Percentiles rank a stretch among this genome's conserved stretches.
phyloP scores from a whole-genome alignment of 1,140 invertebrate species.

The Tribolium castaneum region DNA sequence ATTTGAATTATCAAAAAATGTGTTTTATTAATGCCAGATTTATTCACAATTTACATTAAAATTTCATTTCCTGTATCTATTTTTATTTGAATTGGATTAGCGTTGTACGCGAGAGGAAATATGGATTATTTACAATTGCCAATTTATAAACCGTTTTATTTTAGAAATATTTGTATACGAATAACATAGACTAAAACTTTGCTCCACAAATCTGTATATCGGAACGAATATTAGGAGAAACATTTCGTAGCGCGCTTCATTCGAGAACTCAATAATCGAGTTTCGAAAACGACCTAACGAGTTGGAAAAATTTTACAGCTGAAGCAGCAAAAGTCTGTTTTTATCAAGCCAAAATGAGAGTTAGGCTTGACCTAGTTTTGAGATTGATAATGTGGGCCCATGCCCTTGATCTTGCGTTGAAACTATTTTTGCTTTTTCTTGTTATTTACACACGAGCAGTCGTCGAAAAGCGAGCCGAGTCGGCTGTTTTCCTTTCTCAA shows the following conservation, averaged over 20 bases:
- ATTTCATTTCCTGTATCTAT: not conserved
- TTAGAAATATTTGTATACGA: too few species aligned
- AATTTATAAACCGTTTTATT: not conserved
- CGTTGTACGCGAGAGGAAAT: not conserved
- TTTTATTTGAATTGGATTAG: not conserved
- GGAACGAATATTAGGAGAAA: not conserved
- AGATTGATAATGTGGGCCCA: not conserved
- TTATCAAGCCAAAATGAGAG: not conserved
- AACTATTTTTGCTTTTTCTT: slow-evolving; percentile 4
- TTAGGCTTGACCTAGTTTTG: not conserved
- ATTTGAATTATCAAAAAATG: not conserved
- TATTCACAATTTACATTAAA: not conserved
- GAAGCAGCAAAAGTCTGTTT: not conserved
- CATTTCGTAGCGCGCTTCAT: not conserved
- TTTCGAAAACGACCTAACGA: not conserved
- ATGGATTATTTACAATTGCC: not conserved
- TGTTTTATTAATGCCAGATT: not conserved
- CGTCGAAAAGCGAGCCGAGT: slow-evolving; percentile 69
- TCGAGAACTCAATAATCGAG: not conserved
- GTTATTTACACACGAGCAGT: slow-evolving; percentile 34
- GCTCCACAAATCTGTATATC: not conserved
- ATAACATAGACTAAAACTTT: too few species aligned
- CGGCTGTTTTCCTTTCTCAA: slow-evolving; percentile 88
- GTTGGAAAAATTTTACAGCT: not conserved
- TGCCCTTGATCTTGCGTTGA: too few species aligned